These are phyloP conservation scores for Nibea albiflora DNA, from an alignment of 2,113 vertebrate species.

Conservation along the genomic window DNA sequence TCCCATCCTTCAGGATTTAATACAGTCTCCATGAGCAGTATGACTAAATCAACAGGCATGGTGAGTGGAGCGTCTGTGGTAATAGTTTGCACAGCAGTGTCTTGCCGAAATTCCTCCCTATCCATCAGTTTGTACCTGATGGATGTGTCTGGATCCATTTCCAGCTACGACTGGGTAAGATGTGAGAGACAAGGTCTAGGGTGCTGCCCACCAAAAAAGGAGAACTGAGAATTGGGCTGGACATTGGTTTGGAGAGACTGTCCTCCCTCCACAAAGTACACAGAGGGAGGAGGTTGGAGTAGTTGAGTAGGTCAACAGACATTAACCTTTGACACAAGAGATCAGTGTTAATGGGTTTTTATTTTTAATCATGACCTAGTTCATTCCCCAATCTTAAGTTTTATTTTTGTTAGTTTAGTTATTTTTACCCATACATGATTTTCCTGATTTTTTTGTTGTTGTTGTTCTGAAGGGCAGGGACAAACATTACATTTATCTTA, in stretches of 20 bases:
- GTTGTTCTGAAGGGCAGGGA: neutral
- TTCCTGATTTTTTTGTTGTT: too few relatives aligned
- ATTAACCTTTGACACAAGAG: neutral
- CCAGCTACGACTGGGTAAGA: conserved; percentile 2
- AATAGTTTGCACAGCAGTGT: neutral
- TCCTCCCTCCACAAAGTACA: neutral
- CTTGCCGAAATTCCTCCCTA: neutral
- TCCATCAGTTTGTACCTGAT: conserved; percentile 18
- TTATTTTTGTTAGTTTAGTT: neutral
- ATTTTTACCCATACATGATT: too few relatives aligned
- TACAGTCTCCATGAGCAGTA: neutral
- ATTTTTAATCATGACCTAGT: neutral
- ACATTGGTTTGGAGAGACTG: neutral
- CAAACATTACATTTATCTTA: neutral
- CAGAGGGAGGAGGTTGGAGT: neutral
- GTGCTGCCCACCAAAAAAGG: neutral
- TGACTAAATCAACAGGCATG: conserved; percentile 4
- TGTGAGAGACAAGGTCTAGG: neutral
- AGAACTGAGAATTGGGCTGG: neutral
- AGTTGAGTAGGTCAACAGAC: neutral
- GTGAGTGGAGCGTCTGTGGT: neutral
- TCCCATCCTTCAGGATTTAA: neutral
- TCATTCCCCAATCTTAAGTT: neutral
- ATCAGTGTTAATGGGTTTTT: neutral
- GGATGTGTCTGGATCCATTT: conserved; percentile 12